Percentiles rank a stretch among this genome's conserved stretches.
Conservation (phyloP, 2,113 vertebrate genomes). For the Corythaeola cristata region DNA sequence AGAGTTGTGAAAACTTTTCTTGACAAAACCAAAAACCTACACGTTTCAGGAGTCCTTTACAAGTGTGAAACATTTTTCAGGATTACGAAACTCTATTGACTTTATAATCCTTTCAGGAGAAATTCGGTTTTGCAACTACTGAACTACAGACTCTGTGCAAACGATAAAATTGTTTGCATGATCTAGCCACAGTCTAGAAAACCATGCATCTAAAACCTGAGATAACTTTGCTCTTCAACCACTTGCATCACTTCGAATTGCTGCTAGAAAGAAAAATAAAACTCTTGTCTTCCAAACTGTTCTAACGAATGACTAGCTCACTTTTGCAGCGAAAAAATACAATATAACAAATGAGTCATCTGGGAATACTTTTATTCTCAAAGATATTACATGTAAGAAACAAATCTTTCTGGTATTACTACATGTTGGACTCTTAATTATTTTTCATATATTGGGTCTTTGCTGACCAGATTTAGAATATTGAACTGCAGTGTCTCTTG, state of each 20-base stretch:
- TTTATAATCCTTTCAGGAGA: not conserved
- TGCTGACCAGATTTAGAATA: not conserved
- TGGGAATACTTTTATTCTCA: constrained; percentile 57
- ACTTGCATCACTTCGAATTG: not conserved
- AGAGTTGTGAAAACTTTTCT: not conserved
- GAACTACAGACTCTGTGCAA: not conserved
- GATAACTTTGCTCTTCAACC: not conserved
- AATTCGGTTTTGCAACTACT: not conserved
- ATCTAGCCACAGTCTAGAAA: not conserved
- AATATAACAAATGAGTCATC: constrained; percentile 52
- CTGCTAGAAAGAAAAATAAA: not conserved
- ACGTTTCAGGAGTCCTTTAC: not conserved
- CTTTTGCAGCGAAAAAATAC: constrained; percentile 32
- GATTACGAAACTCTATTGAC: not conserved
- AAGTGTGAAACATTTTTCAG: not conserved
- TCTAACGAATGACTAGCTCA: constrained; percentile 7
- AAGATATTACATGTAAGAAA: constrained; percentile 37
- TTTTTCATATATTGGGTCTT: not conserved
- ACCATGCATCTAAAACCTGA: not conserved
- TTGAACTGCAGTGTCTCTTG: not conserved
- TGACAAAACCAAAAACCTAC: not conserved
- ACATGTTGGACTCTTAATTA: not conserved
- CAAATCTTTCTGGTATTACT: constrained; percentile 28
- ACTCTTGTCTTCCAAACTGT: not conserved
- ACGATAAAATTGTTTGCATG: not conserved